Evolutionary conservation across 2,113 vertebrate genomes (phyloP).

Genomic region (Pelmatolapia mariae): DNA sequence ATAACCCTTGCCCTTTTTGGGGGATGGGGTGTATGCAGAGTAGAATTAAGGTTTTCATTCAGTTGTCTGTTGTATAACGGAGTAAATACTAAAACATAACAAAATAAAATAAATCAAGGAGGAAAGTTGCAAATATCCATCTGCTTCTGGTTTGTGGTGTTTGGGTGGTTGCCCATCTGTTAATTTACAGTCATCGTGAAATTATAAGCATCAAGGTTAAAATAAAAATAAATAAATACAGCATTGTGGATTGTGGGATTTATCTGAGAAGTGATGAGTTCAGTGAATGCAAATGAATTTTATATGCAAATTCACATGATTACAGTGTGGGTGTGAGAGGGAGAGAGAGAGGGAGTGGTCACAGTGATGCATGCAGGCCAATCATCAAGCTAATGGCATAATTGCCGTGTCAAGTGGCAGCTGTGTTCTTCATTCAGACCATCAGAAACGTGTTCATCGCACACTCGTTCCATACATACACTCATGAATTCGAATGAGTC

Average conservation of each 20-base stretch:
- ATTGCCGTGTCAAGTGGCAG: conserved; percentile 37
- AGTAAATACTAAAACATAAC: neutral
- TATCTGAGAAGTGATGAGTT: neutral
- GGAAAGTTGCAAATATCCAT: neutral
- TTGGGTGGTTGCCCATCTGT: neutral
- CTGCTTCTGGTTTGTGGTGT: neutral
- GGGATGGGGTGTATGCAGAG: neutral
- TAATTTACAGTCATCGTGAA: neutral
- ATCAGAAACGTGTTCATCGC: neutral
- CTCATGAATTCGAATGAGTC: neutral
- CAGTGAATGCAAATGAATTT: neutral
- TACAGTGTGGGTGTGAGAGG: neutral
- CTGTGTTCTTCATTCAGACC: conserved; percentile 2
- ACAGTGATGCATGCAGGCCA: neutral
- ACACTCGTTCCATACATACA: neutral
- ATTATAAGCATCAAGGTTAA: neutral
- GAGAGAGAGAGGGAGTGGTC: neutral
- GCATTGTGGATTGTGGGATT: neutral
- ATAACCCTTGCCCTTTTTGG: neutral
- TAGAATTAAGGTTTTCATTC: neutral
- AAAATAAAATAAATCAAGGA: neutral
- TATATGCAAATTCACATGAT: neutral
- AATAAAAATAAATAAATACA: neutral
- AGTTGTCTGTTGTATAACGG: neutral
- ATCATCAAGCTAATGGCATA: neutral